Evolutionary conservation across 2,113 vertebrate genomes (phyloP), one percentile per base, ranked within the genome.

Genomic region (Callopanchax toddi): DNA sequence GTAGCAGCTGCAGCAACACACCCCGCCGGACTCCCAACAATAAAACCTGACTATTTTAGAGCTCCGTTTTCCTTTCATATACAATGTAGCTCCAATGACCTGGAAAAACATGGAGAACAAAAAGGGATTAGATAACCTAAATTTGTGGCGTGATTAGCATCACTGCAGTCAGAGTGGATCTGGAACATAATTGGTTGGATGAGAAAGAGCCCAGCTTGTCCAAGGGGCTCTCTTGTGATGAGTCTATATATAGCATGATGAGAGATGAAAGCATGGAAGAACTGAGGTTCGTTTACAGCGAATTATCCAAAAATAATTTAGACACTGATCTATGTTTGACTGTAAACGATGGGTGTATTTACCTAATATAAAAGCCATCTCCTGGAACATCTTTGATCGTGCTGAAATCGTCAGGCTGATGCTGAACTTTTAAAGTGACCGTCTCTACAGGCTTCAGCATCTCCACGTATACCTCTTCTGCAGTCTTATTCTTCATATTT

Each of bases 291-390:
- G 74, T 74, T 67, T 37, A 58, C 21, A 61, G 49, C 2, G 10
- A 20, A 20, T 44, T 20, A 43, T 43, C 16, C 40, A 1, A 20
- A 44, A 44, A 44, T 20, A 64, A 17, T 12, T 2, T 21, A 51
- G 12, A 60, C 26, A 56, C 13, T 39, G 17, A 20, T 17, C 15
- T 49, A 4, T 11, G 39, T 17, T 1, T 20, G 22, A 20, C 46
- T 57, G 32, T 44, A 17, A 53, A 3, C 36, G 21, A 22, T 25
- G 32, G 26, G 21, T 23, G 18, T 29, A 39, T 16, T 4, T 65
- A 99, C 97, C 97, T 95, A 90, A 99, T 93, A 74, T 95, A 99
- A 93, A 99, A 99, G 74, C 96, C 94, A 80, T 99, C 97, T 34
- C 96, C 96, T 42, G 96, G 93, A 79, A 94, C 89, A 18, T 95